Base-by-base conservation (phyloP, 2,797 vertebrate species). In the Poecilia velifera region DNA sequence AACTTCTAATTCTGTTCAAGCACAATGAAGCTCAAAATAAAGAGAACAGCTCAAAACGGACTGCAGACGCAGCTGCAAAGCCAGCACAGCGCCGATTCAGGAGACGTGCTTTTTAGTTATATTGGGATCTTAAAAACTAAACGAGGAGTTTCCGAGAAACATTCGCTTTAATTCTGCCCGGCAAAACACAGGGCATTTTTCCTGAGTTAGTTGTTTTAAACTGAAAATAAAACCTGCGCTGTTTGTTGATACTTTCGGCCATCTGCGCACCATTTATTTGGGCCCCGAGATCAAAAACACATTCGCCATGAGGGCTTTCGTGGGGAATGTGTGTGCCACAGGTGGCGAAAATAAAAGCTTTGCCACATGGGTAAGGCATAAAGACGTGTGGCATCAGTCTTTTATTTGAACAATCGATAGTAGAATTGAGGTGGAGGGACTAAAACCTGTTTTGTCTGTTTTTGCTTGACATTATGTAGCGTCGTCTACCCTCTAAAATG, bases 191-290 rank as follows among this genome's bases (percentile, higher is more conserved):
- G 46, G 25, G 43, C 14, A n/a, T 55, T 53, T 31, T 59, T 72
- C 72, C 34, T 66, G 68, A 53, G 47, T 36, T 46, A 9, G 36
- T 53, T 4, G 34, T 39, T 76, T 2, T 45, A 34, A 8, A 9
- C 25, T 25, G 74, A 76, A 34, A 66, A 46, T 78, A 86, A 53
- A 88, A 81, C 72, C 25, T 72, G 75, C 51, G 77, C 64, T 75
- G 76, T 72, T 79, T 90, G 87, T 89, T 93, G 88, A 91, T 88
- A 73, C 45, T 66, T 28, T n/a, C 66, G 89, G 79, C 93, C 93
- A 93, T 93, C 90, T 93, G 93, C 74, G 78, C 77, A 66, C 79
- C 81, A 91, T 90, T 89, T 72, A 86, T 87, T 82, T 80, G 77
- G 71, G 70, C 18, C 9, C 72, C 4, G 0, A 76, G 86, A 92